Evolutionary conservation across 2,888 invertebrate genomes (phyloP).

Genomic region (Leptura quadrifasciata): DNA sequence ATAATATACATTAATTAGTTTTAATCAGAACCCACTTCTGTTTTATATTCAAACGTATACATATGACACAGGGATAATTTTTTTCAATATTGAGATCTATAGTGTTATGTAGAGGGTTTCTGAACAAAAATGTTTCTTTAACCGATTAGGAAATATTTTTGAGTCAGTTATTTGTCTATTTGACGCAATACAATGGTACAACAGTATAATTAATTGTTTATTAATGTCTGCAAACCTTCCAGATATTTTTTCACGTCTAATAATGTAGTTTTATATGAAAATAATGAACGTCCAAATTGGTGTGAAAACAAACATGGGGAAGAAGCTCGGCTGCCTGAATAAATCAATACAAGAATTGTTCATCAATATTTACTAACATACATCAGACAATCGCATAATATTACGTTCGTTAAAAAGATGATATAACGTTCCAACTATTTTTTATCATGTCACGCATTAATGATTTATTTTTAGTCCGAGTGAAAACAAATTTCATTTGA

Average conservation of each 20-base stretch:
- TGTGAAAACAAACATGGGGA: constrained; percentile 1
- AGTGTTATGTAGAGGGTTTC: no score
- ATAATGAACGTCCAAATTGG: not conserved
- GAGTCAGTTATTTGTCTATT: no score
- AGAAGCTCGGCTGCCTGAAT: not conserved
- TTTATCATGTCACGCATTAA: not conserved
- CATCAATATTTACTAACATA: not conserved
- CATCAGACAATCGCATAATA: not conserved
- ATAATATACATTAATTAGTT: no score
- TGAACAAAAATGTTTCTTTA: no score
- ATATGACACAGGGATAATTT: no score
- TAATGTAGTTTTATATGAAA: not conserved
- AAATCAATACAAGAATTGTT: not conserved
- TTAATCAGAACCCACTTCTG: no score
- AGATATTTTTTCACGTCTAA: not conserved
- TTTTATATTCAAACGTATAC: no score
- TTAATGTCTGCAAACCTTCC: not conserved
- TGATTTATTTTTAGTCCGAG: not conserved
- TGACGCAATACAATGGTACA: not conserved
- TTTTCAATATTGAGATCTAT: no score
- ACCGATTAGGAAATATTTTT: no score
- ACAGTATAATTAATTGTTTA: not conserved
- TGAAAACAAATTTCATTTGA: not conserved
- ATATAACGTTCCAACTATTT: not conserved
- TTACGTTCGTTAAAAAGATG: not conserved